Conservation (phyloP, 2,797 vertebrate genomes). For the Sebastes flavidus region DNA sequence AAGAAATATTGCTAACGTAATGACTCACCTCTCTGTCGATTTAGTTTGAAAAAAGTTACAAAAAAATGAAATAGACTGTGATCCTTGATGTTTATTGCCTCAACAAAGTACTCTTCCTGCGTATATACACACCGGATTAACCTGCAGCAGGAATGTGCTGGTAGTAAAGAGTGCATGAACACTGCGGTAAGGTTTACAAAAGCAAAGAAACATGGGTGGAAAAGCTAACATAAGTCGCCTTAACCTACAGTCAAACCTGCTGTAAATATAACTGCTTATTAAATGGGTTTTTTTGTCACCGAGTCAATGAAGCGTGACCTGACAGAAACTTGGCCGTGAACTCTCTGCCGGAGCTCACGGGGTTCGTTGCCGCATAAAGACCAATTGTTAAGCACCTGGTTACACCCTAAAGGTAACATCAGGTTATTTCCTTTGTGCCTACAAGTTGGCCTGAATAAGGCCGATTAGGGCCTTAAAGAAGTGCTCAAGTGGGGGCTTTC, state of each 20-base stretch:
- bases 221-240: neutral
- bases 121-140: neutral
- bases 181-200: neutral
- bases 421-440: slow-evolving; percentile 16
- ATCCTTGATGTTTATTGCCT: neutral
- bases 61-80: neutral
- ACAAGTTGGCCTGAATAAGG: neutral
- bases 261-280: neutral
- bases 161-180: neutral
- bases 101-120: neutral
- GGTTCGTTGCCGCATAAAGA: neutral
- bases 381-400: neutral
- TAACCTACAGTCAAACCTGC: slow-evolving; percentile 19
- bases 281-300: neutral
- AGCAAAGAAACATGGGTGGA: neutral
- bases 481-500: neutral
- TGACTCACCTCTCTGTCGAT: neutral
- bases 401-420: slow-evolving; percentile 41
- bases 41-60: neutral
- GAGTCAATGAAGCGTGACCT: neutral
- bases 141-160: slow-evolving; percentile 1
- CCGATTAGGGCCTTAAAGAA: neutral
- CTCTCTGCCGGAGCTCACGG: neutral
- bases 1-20: neutral
- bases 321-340: slow-evolving; percentile 45